phyloP scores from a whole-genome alignment of 2,113 vertebrate species.

The Prionailurus viverrinus region DNA sequence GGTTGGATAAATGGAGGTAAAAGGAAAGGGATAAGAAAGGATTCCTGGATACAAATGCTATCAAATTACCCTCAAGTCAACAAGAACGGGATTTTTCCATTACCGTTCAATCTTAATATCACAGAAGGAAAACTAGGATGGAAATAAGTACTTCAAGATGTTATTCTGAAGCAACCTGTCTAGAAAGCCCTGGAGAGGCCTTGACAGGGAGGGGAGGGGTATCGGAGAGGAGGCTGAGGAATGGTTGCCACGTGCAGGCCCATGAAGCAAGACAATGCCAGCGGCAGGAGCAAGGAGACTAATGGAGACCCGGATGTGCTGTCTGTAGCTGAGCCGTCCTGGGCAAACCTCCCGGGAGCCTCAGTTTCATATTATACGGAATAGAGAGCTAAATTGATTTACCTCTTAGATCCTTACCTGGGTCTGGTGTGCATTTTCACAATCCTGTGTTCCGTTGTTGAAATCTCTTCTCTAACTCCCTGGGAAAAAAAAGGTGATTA shows the following conservation, averaged over 20 bases:
- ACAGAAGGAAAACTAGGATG: not conserved
- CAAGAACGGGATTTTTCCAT: not conserved
- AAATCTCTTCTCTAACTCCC: not conserved
- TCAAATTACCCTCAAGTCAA: not conserved
- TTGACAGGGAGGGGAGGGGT: not conserved
- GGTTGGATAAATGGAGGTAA: not conserved
- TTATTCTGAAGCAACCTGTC: not conserved
- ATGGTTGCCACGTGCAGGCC: not conserved
- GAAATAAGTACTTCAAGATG: not conserved
- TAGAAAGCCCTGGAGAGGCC: not conserved
- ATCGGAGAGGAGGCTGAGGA: not conserved
- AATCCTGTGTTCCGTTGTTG: not conserved
- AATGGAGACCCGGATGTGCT: rapidly evolving
- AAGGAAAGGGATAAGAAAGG: not conserved
- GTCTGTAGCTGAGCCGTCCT: not conserved
- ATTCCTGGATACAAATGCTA: not conserved
- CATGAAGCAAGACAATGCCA: not conserved
- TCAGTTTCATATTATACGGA: not conserved
- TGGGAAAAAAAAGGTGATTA: slow-evolving; percentile 12
- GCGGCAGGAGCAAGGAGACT: not conserved
- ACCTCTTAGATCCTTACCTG: not conserved
- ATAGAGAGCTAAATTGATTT: not conserved
- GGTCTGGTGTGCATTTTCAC: not conserved
- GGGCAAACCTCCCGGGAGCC: not conserved
- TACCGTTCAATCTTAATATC: not conserved